A percentile compares a stretch with the other conserved stretches of the same genome.
phyloP scores from a whole-genome alignment of 2,113 vertebrate species.

The Laticauda laticaudata region DNA sequence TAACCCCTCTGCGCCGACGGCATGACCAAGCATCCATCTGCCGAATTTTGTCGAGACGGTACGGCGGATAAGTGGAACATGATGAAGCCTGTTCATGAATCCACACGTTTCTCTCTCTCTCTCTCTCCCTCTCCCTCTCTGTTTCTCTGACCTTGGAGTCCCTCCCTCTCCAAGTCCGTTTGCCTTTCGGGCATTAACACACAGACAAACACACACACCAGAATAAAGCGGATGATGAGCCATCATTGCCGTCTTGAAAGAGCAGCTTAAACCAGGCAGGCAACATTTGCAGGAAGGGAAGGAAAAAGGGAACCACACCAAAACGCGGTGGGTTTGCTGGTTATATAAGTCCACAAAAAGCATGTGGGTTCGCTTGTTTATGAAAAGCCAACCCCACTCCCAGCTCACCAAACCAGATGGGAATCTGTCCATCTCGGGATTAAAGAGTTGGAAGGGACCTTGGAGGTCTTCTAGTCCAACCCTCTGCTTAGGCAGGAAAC shows the following conservation, averaged over 20 bases:
- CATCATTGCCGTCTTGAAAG: background rate
- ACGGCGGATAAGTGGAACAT: constrained; percentile 69
- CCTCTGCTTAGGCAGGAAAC: too few species aligned
- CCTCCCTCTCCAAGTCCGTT: constrained; percentile 8
- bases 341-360: background rate
- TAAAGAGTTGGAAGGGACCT: too few species aligned
- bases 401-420: background rate
- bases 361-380: too few species aligned
- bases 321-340: background rate
- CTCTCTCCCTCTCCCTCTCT: background rate
- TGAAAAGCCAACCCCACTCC: too few species aligned
- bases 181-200: background rate
- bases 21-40: constrained; percentile 79
- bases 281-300: accelerated
- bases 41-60: constrained; percentile 72
- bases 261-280: background rate
- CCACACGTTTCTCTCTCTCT: constrained; percentile 59
- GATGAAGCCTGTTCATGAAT: constrained; percentile 76
- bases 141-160: constrained; percentile 27
- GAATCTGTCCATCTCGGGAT: background rate
- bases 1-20: constrained; percentile 69
- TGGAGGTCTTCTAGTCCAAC: too few species aligned
- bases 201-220: constrained; percentile 54
- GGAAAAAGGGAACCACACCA: accelerated
- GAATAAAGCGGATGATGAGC: background rate